Evolutionary conservation across 2,888 invertebrate genomes (phyloP).

Genomic region (Conchocele bisecta): DNA sequence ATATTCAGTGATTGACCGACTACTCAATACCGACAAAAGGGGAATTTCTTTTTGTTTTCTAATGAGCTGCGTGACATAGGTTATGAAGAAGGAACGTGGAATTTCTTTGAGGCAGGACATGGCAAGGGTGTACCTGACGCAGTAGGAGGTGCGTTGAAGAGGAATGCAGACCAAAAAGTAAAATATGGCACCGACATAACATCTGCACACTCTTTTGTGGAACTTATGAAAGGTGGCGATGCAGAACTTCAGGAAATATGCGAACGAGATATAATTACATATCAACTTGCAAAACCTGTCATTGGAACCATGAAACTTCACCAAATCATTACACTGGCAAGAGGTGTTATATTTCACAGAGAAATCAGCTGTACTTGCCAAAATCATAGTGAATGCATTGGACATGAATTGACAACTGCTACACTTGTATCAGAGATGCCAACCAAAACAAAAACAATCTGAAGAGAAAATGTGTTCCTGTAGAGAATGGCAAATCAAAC

Average conservation of each 20-base stretch:
- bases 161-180: conserved; percentile 62
- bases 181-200: conserved; percentile 44
- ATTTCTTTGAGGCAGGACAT: conserved; percentile 79
- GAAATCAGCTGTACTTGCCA: conserved; percentile 50
- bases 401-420: not conserved
- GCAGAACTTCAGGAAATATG: not conserved
- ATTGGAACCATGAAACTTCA: conserved; percentile 50
- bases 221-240: not conserved
- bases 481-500: too few relatives aligned
- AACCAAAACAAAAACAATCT: too few relatives aligned
- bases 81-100: conserved; percentile 66
- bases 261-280: too few relatives aligned
- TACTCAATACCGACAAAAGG: conserved; percentile 80
- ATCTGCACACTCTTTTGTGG: conserved; percentile 2
- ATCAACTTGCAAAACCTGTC: conserved; percentile 28
- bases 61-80: conserved; percentile 30
- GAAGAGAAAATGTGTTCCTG: too few relatives aligned
- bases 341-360: conserved; percentile 20
- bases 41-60: conserved; percentile 79
- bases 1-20: conserved; percentile 73
- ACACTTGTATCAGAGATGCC: too few relatives aligned
- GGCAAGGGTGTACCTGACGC: conserved; percentile 80
- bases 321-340: conserved; percentile 30
- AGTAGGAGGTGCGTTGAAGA: conserved; percentile 74
- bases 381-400: conserved; percentile 6